Evolutionary conservation across 2,888 invertebrate species (phyloP).

Genomic region (Crematogaster levior): DNA sequence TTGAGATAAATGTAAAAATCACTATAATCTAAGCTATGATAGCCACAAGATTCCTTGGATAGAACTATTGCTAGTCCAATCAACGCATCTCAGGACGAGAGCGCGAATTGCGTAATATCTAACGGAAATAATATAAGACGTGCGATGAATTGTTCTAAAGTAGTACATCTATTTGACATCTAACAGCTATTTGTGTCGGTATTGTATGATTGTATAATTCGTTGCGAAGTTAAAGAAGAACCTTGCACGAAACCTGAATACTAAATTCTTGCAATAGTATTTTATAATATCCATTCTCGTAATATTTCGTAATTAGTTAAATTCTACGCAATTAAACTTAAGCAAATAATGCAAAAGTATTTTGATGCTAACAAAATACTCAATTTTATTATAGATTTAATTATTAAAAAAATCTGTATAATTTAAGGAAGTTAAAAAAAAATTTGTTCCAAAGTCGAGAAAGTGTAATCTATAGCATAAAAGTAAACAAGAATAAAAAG

Average conservation of each 20-base stretch:
- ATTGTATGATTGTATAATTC: slow-evolving; percentile 12
- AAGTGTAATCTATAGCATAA: not conserved
- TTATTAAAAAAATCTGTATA: not conserved
- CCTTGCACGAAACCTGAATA: slow-evolving; percentile 4
- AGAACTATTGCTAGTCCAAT: too few species aligned
- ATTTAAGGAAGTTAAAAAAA: not conserved
- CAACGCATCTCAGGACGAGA: too few species aligned
- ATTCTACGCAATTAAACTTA: not conserved
- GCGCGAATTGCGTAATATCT: not conserved
- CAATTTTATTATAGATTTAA: not conserved
- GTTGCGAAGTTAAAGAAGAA: not conserved
- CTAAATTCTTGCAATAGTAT: not conserved
- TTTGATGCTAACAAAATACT: not conserved
- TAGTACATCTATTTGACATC: not conserved
- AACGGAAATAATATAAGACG: not conserved
- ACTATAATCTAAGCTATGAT: too few species aligned
- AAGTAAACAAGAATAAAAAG: too few species aligned
- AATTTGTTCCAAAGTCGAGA: not conserved
- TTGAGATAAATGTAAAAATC: too few species aligned
- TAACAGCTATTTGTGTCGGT: not conserved
- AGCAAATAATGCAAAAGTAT: not conserved
- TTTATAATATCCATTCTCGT: not conserved
- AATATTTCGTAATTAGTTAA: not conserved
- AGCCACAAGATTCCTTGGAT: too few species aligned
- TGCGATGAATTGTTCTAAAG: not conserved